Conservation (phyloP, 2,797 vertebrate species). For the Meriones psammophilus region DNA sequence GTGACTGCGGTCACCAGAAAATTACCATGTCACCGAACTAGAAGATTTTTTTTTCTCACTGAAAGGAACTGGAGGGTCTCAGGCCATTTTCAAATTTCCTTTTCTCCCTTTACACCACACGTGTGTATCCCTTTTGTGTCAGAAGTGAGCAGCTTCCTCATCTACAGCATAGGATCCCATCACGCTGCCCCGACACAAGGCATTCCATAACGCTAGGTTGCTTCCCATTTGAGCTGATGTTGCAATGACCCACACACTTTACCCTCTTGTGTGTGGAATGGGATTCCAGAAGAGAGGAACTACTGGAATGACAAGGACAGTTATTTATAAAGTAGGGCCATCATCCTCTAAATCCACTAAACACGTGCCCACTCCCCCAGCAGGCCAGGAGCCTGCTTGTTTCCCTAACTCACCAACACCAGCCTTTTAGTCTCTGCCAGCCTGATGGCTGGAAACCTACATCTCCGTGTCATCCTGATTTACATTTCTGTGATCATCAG, state of each 20-base stretch:
- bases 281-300: neutral
- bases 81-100: neutral
- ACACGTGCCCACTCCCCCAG: fast-evolving
- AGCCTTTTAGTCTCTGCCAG: neutral
- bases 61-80: neutral
- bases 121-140: fast-evolving
- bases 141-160: neutral
- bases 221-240: neutral
- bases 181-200: too few relatives aligned
- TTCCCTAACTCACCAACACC: neutral
- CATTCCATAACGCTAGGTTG: neutral
- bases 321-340: neutral
- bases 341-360: neutral
- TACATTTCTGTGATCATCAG: neutral
- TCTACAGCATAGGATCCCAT: too few relatives aligned
- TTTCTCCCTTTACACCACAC: neutral
- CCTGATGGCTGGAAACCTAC: neutral
- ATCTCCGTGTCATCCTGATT: neutral
- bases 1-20: too few relatives aligned
- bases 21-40: neutral
- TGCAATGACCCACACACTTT: neutral
- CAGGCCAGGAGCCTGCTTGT: fast-evolving
- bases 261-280: neutral
- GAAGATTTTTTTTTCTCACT: neutral
- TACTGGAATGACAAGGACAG: neutral